phyloP scores from a whole-genome alignment of 2,888 invertebrate genomes.

The Ommatoiulus sabulosus region DNA sequence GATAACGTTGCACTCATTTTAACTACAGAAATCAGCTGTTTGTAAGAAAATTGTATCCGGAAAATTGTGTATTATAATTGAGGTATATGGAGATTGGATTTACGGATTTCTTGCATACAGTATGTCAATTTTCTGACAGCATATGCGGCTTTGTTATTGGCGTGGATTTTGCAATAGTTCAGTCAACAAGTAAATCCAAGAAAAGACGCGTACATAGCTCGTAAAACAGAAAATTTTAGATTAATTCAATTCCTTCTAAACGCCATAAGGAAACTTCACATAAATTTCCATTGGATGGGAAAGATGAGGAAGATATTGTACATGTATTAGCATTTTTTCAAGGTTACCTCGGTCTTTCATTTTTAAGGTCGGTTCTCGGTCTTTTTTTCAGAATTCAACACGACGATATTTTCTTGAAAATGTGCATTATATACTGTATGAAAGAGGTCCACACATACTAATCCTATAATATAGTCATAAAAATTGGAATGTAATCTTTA shows the following conservation, averaged over 20 bases:
- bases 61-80: too few relatives aligned
- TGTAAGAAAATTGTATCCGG: too few relatives aligned
- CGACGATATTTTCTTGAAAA: not conserved
- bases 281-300: not conserved
- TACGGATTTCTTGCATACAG: too few relatives aligned
- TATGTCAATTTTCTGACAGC: not conserved
- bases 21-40: too few relatives aligned
- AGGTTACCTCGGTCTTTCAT: not conserved
- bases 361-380: not conserved
- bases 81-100: too few relatives aligned
- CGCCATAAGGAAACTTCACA: not conserved
- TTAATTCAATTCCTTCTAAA: too few relatives aligned
- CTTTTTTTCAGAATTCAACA: not conserved
- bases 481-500: not conserved
- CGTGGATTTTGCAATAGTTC: not conserved
- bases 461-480: slow-evolving; percentile 23
- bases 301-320: not conserved
- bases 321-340: not conserved
- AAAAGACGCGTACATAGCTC: not conserved
- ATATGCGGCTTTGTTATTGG: not conserved
- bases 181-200: not conserved
- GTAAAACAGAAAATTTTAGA: too few relatives aligned
- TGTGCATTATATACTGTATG: too few relatives aligned
- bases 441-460: not conserved
- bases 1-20: too few relatives aligned